Base-by-base conservation (phyloP, 2,113 vertebrate genomes). In the Epinephelus lanceolatus region DNA sequence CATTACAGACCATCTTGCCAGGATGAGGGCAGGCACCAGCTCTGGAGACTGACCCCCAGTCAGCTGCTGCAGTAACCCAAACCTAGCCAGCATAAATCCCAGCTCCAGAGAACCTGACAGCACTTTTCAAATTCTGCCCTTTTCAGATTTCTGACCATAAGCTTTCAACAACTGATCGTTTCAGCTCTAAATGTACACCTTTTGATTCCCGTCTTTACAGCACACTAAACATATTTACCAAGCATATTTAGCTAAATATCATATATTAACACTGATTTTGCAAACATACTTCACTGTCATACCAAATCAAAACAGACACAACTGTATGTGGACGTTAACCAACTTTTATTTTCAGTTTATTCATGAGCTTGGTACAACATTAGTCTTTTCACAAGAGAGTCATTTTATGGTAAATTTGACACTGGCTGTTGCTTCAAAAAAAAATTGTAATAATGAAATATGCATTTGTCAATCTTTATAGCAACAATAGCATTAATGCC, bases 271-370 rank as follows among this genome's bases (percentile, higher is more conserved):
- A 25, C 5, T 33, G 49, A 71, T 21, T 18, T 49, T 60, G 21
- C 5, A 9, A 55, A 14, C 18, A 18, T 13, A 4, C 40, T n/a
- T 66, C n/a, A 59, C 55, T 51, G 13, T 19, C 9, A 52, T 13
- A 18, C 14, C 42, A 33, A 45, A 84, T 25, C 33, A 49, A 17
- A 69, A n/a, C 18, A 71, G 33, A 67, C 17, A 17, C 11, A 55
- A 13, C 30, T 5, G n/a, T n/a, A 33, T 52, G 21, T 85, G 47
- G 74, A 83, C 72, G 51, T 84, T 85, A 67, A 57, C 8, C 23
- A 66, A 70, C 60, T 77, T 91, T 90, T 84, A 80, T 84, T 90
- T 76, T 71, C 14, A 12, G 13, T 85, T 81, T 80, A 74, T 75
- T 63, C 6, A 87, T 60, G 59, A 76, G 13, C 60, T 83, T 71